Evolutionary conservation across 2,797 vertebrate genomes (phyloP).

Genomic region (Lutjanus argentimaculatus): DNA sequence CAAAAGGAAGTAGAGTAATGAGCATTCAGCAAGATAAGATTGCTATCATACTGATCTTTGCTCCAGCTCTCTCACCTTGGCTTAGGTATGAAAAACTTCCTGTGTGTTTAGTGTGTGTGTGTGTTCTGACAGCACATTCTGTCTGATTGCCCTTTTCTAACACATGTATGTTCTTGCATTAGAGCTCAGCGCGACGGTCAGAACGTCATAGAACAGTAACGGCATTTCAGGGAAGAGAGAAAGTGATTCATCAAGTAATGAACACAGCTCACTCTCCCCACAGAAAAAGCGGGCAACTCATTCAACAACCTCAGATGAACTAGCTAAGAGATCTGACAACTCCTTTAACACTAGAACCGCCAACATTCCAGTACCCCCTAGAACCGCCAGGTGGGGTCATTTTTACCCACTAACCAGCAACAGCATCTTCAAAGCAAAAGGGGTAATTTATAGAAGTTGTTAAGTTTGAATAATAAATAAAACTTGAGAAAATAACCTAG

Average conservation of each 20-base stretch:
- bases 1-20: conserved; percentile 57
- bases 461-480: too few relatives aligned
- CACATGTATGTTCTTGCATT: conserved; percentile 45
- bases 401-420: too few relatives aligned
- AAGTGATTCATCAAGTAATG: conserved; percentile 61
- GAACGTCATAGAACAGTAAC: conserved; percentile 29
- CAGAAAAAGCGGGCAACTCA: conserved; percentile 62
- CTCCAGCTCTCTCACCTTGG: conserved; percentile 11
- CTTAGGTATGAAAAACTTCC: conserved; percentile 34
- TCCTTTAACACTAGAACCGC: too few relatives aligned
- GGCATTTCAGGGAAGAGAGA: conserved; percentile 39
- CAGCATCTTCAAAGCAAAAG: too few relatives aligned
- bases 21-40: conserved; percentile 51
- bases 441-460: too few relatives aligned
- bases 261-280: conserved; percentile 47
- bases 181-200: conserved; percentile 63
- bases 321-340: conserved; percentile 44
- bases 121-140: conserved; percentile 41
- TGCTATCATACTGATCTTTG: conserved; percentile 49
- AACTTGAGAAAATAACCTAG: too few relatives aligned
- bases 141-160: conserved; percentile 45
- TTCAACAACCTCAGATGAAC: conserved; percentile 59
- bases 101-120: conserved; percentile 28
- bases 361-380: too few relatives aligned
- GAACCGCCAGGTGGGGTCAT: too few relatives aligned